A percentile compares a stretch with the other conserved stretches of the same genome.
Evolutionary conservation across 2,113 vertebrate genomes (phyloP).

Genomic region (Platichthys flesus): DNA sequence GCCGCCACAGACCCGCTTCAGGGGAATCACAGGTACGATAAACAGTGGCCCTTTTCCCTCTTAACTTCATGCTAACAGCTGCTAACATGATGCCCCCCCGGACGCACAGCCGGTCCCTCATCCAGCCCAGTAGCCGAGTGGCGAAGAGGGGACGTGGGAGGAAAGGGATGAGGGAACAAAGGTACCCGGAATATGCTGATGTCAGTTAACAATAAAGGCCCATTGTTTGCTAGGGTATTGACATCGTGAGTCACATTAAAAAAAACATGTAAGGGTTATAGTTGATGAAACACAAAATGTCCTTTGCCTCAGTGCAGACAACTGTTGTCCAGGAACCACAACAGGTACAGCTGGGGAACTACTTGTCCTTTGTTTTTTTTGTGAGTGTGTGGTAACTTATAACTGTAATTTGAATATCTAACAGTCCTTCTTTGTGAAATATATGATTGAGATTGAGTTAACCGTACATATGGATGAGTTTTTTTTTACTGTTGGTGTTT

Average conservation of each 20-base stretch:
- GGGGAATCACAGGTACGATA: constrained; percentile 79
- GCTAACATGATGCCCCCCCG: constrained; percentile 66
- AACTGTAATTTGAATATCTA: too few relatives aligned
- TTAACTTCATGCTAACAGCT: not conserved
- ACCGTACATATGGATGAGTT: too few relatives aligned
- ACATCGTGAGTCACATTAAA: not conserved
- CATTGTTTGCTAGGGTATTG: not conserved
- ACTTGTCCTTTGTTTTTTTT: too few relatives aligned
- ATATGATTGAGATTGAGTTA: too few relatives aligned
- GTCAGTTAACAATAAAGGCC: not conserved
- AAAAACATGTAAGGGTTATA: not conserved
- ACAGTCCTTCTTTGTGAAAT: too few relatives aligned
- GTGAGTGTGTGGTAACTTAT: too few relatives aligned
- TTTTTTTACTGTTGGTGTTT: too few relatives aligned
- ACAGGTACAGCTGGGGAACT: too few relatives aligned
- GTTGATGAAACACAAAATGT: not conserved
- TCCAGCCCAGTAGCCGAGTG: constrained; percentile 74
- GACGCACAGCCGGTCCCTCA: constrained; percentile 83
- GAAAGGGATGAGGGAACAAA: constrained; percentile 48
- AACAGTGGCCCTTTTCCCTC: too few relatives aligned
- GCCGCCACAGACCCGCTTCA: constrained; percentile 77
- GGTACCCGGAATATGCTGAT: constrained; percentile 72
- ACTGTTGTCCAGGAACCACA: too few relatives aligned
- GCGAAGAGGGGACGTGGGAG: constrained; percentile 33
- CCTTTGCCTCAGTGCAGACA: too few relatives aligned